Base-by-base conservation (phyloP, 2,888 invertebrate species). In the Drosophila macrothrix region DNA sequence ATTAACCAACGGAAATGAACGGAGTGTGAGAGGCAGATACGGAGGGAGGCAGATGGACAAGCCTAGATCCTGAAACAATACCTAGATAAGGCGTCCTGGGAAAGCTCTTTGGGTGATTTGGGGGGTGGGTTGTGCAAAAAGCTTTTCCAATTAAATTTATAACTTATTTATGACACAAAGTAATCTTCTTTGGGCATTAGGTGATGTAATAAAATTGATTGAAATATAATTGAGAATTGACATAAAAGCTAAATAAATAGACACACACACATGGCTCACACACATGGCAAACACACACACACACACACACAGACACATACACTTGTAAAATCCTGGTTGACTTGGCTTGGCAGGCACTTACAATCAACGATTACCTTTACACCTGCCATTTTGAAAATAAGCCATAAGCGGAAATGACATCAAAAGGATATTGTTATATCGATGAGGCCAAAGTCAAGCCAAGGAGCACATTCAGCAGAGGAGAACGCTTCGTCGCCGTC, bases 141-240 rank as follows among this genome's bases (percentile, higher is more conserved):
- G 86, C 90, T 86, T 88, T 90, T 85, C 81, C 83, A 84, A 85
- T 91, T 90, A 88, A 85, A 82, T 89, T 84, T 78, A 81, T 83
- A 84, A 79, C 83, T 84, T 87, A 84, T 84, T 83, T 78, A 84
- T 78, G 78, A 75, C 71, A 59, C 75, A 77, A 77, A 71, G 84
- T 88, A 88, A 88, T 88, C 88, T 87, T 80, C 88, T 89, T 88
- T 88, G 69, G 77, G 87, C 82, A 87, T 88, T 88, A 86, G 88
- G 62, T 69, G 82, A 77, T 80, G 88, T 88, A 89, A 88, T 88
- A 88, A 89, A 88, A 89, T 84, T 88, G 88, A 88, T 88, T 88
- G 88, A 88, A 89, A 88, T 89, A 88, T 88, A 88, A 88, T 88
- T 89, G 88, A 88, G 84, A 88, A 89, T 88, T 84, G 88, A 82